Conservation (phyloP, 2,888 invertebrate species). For the Rotaria magnacalcarata region DNA sequence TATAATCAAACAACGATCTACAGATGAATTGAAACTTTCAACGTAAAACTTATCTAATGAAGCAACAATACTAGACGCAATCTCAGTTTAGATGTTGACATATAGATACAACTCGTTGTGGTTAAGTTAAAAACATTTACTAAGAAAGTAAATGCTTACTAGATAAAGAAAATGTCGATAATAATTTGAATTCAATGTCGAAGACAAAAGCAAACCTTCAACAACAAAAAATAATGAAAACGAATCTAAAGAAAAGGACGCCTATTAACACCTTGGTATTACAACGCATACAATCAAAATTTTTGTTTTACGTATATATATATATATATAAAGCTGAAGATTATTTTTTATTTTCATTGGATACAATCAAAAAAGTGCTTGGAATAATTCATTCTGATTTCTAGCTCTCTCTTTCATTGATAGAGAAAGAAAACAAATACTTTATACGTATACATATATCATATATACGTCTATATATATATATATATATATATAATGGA, state of each 20-base stretch:
- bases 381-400: neutral
- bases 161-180: slow-evolving; percentile 21
- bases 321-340: neutral
- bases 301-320: neutral
- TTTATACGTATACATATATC: too few relatives aligned
- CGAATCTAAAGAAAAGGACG: neutral
- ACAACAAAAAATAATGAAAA: neutral
- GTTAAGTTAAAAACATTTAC: neutral
- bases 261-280: neutral
- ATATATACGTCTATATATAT: neutral
- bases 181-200: slow-evolving; percentile 16
- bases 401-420: neutral
- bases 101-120: neutral
- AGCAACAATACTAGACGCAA: too few relatives aligned
- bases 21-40: too few relatives aligned
- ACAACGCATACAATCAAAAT: neutral
- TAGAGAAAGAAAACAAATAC: neutral
- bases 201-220: neutral
- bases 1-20: too few relatives aligned
- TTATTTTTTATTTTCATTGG: neutral
- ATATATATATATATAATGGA: neutral
- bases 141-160: neutral
- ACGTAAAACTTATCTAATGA: too few relatives aligned
- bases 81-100: too few relatives aligned
- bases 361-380: neutral